Evolutionary conservation across 92 coral and sea anemone genomes (phyloP).

Genomic region (Zoanthus sociatus): DNA sequence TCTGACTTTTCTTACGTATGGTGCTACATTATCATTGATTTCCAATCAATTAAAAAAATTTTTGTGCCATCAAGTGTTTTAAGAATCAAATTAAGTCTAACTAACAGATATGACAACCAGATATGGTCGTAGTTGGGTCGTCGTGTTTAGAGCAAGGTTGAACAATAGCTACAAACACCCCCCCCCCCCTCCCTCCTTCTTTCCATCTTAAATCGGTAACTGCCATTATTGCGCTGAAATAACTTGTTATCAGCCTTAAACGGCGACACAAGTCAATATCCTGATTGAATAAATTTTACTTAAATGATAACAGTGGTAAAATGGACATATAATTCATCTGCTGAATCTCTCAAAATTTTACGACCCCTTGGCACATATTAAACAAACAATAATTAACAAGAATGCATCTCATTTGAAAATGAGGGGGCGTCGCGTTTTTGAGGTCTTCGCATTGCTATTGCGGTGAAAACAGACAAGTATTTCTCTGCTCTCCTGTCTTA

Average conservation of each 20-base stretch:
- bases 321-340: slow-evolving; percentile 8
- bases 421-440: neutral
- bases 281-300: slow-evolving; percentile 1
- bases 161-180: neutral
- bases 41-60: neutral
- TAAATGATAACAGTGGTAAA: neutral
- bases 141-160: too few species aligned
- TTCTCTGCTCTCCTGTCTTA: neutral
- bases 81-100: neutral
- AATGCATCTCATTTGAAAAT: neutral
- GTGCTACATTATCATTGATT: neutral
- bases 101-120: neutral
- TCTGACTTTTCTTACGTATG: neutral
- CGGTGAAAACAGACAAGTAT: slow-evolving; percentile 19
- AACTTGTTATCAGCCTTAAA: neutral
- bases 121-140: neutral
- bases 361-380: neutral
- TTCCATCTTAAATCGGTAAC: neutral
- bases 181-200: too few species aligned
- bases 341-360: neutral
- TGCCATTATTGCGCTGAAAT: neutral
- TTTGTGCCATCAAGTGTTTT: neutral
- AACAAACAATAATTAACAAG: neutral
- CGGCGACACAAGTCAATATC: neutral
- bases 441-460: neutral